phyloP scores from a whole-genome alignment of 2,797 vertebrate genomes.

The Lophotriccus pileatus region DNA sequence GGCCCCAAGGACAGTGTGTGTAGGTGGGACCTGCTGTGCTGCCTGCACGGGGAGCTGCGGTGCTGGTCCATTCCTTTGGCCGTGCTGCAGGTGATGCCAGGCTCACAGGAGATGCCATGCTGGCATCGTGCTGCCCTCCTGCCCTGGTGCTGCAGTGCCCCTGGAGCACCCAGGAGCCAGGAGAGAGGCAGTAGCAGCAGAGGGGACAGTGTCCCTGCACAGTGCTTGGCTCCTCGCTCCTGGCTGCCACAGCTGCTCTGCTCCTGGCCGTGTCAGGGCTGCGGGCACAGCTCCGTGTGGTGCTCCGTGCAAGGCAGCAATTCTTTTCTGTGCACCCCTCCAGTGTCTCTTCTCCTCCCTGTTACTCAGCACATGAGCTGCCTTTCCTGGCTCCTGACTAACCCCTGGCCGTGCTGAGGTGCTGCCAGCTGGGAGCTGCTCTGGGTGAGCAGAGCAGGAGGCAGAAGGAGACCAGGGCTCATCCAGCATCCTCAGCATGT shows the following conservation, averaged over 20 bases:
- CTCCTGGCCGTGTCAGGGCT: rapidly evolving
- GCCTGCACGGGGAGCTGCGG: neutral
- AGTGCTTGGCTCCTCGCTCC: neutral
- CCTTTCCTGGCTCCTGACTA: neutral
- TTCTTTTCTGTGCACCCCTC: neutral
- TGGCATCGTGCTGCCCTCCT: rapidly evolving
- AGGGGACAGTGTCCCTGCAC: neutral
- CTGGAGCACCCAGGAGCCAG: neutral
- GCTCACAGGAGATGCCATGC: neutral
- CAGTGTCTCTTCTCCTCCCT: neutral
- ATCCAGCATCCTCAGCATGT: rapidly evolving
- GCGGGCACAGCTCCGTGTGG: rapidly evolving
- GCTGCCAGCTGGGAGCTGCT: neutral
- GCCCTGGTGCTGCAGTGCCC: neutral
- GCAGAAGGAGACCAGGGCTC: neutral
- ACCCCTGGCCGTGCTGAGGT: neutral
- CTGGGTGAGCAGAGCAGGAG: rapidly evolving
- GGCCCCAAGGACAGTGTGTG: rapidly evolving
- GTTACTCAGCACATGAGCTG: neutral
- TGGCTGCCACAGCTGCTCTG: no score
- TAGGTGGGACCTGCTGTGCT: neutral
- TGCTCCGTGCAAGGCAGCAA: neutral
- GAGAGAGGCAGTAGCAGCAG: neutral
- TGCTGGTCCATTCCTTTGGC: neutral
- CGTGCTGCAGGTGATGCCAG: rapidly evolving